These are phyloP conservation scores for Drosophila equinoxialis DNA, from an alignment of 1,140 invertebrate species.

Conservation along the genomic window DNA sequence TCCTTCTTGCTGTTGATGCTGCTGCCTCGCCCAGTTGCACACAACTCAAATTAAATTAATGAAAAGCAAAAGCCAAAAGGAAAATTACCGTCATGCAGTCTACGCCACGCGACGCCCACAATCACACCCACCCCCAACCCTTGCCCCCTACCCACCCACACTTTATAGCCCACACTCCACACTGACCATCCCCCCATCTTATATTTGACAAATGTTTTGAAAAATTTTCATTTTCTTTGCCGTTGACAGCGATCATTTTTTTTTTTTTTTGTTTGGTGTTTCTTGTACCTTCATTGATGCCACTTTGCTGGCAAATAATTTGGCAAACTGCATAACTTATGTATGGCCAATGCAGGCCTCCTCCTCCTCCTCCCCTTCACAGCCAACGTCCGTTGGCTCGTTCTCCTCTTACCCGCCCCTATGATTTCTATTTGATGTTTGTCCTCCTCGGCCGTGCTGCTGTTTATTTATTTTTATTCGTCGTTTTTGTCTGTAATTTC, in stretches of 20 bases:
- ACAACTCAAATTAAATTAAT: conserved; percentile 69
- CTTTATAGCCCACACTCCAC: not conserved
- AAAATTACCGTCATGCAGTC: conserved; percentile 70
- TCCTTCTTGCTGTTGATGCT: conserved; percentile 28
- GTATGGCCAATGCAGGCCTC: conserved; percentile 11
- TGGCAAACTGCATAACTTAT: conserved; percentile 66
- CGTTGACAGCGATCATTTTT: conserved; percentile 75
- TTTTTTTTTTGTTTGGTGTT: conserved; percentile 27
- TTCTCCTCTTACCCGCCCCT: not conserved
- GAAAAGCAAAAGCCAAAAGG: conserved; percentile 31
- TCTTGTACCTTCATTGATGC: conserved; percentile 68
- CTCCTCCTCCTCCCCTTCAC: not conserved
- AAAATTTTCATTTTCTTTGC: conserved; percentile 64
- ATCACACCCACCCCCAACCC: conserved; percentile 22
- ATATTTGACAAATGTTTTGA: conserved; percentile 45
- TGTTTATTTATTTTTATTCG: conserved; percentile 66
- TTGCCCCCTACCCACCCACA: conserved; percentile 1
- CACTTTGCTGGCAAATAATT: conserved; percentile 74
- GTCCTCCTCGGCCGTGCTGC: conserved; percentile 43
- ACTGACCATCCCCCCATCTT: not conserved
- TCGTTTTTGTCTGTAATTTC: conserved; percentile 74
- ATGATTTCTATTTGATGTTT: conserved; percentile 72
- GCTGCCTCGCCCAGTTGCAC: conserved; percentile 71
- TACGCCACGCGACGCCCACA: conserved; percentile 75
- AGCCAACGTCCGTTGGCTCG: not conserved